These are phyloP conservation scores for Lobophora halterata DNA, from an alignment of 2,888 invertebrate species.

Conservation along the genomic window DNA sequence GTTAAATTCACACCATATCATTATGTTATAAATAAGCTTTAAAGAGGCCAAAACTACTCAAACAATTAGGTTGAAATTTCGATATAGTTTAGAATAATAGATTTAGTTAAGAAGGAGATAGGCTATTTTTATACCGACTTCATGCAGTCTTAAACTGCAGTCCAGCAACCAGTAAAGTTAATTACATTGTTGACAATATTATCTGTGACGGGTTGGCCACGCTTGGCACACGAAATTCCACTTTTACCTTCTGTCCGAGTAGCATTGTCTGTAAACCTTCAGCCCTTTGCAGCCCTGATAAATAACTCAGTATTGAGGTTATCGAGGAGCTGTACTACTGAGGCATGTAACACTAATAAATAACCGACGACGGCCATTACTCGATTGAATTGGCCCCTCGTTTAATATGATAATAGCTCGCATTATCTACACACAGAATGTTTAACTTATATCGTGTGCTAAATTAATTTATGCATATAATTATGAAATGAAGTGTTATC, in stretches of 20 bases:
- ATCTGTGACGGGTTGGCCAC: too few relatives aligned
- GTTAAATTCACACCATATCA: too few relatives aligned
- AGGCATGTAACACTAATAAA: conserved; percentile 41
- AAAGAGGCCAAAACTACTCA: too few relatives aligned
- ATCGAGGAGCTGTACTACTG: conserved; percentile 48
- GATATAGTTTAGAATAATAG: too few relatives aligned
- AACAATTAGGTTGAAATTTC: too few relatives aligned
- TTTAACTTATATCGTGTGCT: conserved; percentile 7
- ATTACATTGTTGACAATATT: too few relatives aligned
- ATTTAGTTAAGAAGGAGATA: too few relatives aligned
- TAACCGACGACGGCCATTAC: conserved; percentile 38
- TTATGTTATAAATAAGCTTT: too few relatives aligned
- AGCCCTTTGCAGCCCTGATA: conserved; percentile 45
- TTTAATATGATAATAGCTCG: conserved; percentile 36
- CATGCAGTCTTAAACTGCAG: too few relatives aligned
- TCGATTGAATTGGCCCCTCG: conserved; percentile 40
- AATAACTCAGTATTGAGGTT: conserved; percentile 59
- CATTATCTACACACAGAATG: conserved; percentile 26
- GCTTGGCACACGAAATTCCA: too few relatives aligned
- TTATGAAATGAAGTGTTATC: conserved; percentile 12
- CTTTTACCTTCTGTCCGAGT: background rate
- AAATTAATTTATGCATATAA: conserved; percentile 10
- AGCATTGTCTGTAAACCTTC: conserved; percentile 40
- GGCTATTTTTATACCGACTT: too few relatives aligned
- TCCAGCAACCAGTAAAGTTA: too few relatives aligned